Percentiles rank a stretch among this genome's conserved stretches.
Conservation (phyloP, 1,140 invertebrate genomes). For the Doryteuthis pealeii region DNA sequence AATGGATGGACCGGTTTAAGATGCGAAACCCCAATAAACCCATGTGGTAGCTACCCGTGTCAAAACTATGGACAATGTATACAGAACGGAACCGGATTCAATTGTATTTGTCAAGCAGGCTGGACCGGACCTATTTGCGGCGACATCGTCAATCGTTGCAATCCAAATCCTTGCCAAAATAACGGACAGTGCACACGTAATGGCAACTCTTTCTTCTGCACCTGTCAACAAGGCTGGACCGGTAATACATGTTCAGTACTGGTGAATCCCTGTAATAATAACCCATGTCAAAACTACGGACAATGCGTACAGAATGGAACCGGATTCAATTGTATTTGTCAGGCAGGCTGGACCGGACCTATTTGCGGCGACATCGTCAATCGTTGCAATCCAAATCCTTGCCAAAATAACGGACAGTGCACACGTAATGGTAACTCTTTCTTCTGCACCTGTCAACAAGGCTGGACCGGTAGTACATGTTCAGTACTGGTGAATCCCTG, state of each 20-base stretch:
- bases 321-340: constrained; percentile 3
- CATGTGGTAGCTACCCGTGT: neutral
- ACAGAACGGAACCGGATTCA: neutral
- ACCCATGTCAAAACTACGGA: neutral
- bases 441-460: constrained; percentile 10
- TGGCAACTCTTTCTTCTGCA: neutral
- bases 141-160: neutral
- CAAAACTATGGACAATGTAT: neutral
- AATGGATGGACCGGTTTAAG: constrained; percentile 13
- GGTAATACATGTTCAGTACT: neutral
- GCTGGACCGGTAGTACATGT: constrained; percentile 17
- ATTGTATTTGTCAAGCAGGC: constrained; percentile 2
- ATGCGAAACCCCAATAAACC: neutral
- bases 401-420: constrained; percentile 14
- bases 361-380: constrained; percentile 15
- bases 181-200: neutral
- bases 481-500: constrained; percentile 10
- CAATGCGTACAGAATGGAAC: neutral
- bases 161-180: neutral
- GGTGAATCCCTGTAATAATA: neutral
- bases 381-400: neutral
- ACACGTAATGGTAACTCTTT: neutral
- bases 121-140: constrained; percentile 13
- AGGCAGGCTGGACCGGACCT: constrained; percentile 1
- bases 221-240: neutral